These are phyloP conservation scores for Acropora tenuis DNA, from an alignment of 64 coral and sea anemone genomes.

Conservation along the genomic window DNA sequence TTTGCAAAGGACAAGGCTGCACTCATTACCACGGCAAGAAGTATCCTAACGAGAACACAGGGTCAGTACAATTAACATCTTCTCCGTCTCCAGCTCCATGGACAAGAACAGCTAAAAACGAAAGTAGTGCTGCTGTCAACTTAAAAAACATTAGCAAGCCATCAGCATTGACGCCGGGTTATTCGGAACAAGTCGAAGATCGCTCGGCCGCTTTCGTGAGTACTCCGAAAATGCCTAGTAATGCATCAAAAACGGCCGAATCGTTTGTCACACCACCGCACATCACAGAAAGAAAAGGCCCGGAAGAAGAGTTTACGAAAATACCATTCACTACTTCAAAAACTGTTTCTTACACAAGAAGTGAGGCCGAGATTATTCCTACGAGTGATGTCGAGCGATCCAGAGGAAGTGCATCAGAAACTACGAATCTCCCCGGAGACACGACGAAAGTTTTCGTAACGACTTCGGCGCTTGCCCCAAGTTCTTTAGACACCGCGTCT, in stretches of 20 bases:
- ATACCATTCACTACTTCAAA: neutral
- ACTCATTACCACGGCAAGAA: constrained; percentile 77
- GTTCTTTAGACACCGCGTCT: neutral
- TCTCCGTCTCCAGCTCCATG: neutral
- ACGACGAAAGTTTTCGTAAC: neutral
- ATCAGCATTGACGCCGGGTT: neutral
- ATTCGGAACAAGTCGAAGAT: neutral
- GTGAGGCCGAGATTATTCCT: neutral
- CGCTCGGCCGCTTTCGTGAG: neutral
- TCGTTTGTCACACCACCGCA: neutral
- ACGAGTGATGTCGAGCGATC: neutral
- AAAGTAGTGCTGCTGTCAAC: neutral
- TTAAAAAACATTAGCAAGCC: neutral
- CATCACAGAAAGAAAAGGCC: neutral
- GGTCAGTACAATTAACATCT: neutral
- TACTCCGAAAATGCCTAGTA: neutral
- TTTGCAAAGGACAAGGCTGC: constrained; percentile 76
- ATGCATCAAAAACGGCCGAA: neutral
- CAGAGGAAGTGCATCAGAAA: neutral
- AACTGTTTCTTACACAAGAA: neutral
- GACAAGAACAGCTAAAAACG: neutral
- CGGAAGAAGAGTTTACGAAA: neutral
- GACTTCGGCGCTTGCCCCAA: neutral
- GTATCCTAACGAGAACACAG: neutral
- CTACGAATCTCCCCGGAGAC: neutral